phyloP scores from a whole-genome alignment of 1,140 invertebrate genomes.

The Metopolophium dirhodum region DNA sequence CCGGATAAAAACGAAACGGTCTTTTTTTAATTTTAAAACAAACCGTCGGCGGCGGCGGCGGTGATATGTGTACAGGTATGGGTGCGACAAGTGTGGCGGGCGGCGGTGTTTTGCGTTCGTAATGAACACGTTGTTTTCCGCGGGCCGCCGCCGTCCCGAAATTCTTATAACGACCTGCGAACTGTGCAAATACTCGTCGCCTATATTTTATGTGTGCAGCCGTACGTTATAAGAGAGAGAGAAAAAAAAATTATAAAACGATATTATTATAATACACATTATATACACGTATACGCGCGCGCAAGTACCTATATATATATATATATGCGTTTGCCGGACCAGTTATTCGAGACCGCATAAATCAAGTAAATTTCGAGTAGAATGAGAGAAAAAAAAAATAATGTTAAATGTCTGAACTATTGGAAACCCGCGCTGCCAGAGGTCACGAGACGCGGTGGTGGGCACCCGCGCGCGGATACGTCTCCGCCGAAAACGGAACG shows the following conservation, averaged over 20 bases:
- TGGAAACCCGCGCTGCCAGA: neutral
- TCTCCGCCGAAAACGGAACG: neutral
- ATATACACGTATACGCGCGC: no score
- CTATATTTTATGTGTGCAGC: neutral
- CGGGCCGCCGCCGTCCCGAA: neutral
- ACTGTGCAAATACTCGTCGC: constrained; percentile 10
- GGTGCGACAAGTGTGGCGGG: neutral
- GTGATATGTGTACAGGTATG: neutral
- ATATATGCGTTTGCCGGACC: constrained; percentile 13
- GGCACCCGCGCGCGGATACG: neutral
- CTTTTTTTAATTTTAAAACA: neutral
- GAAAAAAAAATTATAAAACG: neutral
- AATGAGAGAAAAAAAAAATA: constrained; percentile 13
- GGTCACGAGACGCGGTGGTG: neutral
- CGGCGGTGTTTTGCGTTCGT: neutral
- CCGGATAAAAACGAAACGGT: neutral
- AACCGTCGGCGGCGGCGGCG: neutral
- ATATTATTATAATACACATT: constrained; percentile 6
- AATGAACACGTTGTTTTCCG: constrained; percentile 38
- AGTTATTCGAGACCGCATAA: constrained; percentile 55
- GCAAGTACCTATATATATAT: neutral
- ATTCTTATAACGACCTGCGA: constrained; percentile 17
- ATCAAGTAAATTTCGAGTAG: constrained; percentile 44
- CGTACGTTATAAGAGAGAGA: neutral
- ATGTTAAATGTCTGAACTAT: neutral